phyloP scores from a whole-genome alignment of 2,888 invertebrate genomes.

The Itoplectis maculator region DNA sequence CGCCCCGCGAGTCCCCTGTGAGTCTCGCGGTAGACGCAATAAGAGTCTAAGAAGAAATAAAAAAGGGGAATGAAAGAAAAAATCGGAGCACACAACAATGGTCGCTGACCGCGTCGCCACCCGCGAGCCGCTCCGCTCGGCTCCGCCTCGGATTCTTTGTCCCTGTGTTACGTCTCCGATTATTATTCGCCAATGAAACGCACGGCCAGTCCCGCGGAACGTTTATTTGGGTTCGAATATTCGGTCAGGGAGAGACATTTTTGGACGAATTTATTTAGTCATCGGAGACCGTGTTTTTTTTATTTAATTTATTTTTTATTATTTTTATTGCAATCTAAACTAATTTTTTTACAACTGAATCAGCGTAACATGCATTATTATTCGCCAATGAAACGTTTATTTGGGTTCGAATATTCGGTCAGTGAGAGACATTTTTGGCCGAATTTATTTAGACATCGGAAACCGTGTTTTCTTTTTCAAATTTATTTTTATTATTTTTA shows the following conservation, averaged over 20 bases:
- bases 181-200: constrained; percentile 51
- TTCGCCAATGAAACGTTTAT: no score
- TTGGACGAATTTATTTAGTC: no score
- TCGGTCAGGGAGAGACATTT: no score
- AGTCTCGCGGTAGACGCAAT: constrained; percentile 62
- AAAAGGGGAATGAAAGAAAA: no score
- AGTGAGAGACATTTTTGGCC: no score
- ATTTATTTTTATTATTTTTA: background rate
- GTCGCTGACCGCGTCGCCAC: constrained; percentile 40
- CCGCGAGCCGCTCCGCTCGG: constrained; percentile 14
- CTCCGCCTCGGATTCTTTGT: constrained; percentile 35
- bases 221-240: background rate
- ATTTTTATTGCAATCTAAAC: background rate
- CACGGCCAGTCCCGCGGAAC: background rate
- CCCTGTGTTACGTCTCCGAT: constrained; percentile 64
- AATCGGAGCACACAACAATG: constrained; percentile 30
- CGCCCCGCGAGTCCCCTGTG: constrained; percentile 16
- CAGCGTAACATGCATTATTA: no score
- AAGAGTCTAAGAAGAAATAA: constrained; percentile 57
- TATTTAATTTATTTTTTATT: background rate
- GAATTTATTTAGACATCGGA: no score
- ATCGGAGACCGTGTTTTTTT: no score
- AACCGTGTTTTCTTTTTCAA: no score
- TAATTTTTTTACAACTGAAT: background rate
- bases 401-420: background rate